Evolutionary conservation across 2,797 vertebrate genomes (phyloP).

Genomic region (Acestrorhynchus altus): DNA sequence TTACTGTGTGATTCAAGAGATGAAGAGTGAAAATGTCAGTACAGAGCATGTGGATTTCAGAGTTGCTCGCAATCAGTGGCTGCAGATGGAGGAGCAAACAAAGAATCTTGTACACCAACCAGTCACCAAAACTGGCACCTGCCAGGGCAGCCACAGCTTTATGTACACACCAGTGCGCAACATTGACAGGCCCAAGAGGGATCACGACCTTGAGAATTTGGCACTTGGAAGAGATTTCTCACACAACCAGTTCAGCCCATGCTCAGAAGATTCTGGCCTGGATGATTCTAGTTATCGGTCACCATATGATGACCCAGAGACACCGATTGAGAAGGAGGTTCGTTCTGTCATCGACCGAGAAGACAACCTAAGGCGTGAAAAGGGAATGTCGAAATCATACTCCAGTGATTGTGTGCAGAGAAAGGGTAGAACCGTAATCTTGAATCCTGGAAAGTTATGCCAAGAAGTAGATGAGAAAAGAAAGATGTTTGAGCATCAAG

Average conservation of each 20-base stretch:
- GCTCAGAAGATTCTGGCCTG: constrained; percentile 81
- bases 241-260: constrained; percentile 79
- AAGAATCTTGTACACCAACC: constrained; percentile 72
- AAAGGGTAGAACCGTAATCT: constrained; percentile 49
- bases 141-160: constrained; percentile 78
- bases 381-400: constrained; percentile 72
- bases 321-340: constrained; percentile 78
- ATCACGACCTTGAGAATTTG: constrained; percentile 72
- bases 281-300: constrained; percentile 81
- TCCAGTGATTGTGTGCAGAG: constrained; percentile 74
- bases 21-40: constrained; percentile 81
- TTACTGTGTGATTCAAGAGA: constrained; percentile 84
- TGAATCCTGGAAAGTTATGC: constrained; percentile 56
- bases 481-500: constrained; percentile 60
- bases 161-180: constrained; percentile 84
- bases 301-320: constrained; percentile 77
- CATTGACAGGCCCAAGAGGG: constrained; percentile 74
- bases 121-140: constrained; percentile 64
- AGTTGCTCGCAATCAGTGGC: constrained; percentile 81
- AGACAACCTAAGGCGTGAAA: constrained; percentile 73
- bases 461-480: constrained; percentile 64
- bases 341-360: constrained; percentile 76
- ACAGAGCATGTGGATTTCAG: constrained; percentile 84
- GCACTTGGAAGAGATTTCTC: constrained; percentile 71
- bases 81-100: constrained; percentile 81